phyloP scores from a whole-genome alignment of 2,113 vertebrate species.

The Colius striatus region DNA sequence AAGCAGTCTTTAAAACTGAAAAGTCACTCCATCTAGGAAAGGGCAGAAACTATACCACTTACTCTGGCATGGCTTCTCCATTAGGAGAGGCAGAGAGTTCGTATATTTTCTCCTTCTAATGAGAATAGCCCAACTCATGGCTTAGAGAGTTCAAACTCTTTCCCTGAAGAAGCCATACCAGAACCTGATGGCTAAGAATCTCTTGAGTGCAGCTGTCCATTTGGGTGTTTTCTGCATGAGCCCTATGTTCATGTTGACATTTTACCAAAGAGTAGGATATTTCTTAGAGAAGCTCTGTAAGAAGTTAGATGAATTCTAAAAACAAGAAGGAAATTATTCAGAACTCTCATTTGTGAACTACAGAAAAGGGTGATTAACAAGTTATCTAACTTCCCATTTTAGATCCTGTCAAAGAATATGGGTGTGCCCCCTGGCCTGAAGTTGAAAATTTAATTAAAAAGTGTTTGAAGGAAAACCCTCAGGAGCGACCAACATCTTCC shows the following conservation, averaged over 20 bases:
- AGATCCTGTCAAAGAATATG: conserved; percentile 95
- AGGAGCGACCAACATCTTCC: conserved; percentile 90
- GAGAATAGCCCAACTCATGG: background rate
- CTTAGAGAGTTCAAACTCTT: background rate
- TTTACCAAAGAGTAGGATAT: background rate
- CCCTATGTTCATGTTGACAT: background rate
- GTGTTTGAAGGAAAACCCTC: conserved; percentile 90
- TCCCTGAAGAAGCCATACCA: background rate
- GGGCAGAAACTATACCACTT: background rate
- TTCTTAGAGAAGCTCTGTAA: background rate
- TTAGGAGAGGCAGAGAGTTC: background rate
- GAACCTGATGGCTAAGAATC: background rate
- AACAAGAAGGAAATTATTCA: background rate
- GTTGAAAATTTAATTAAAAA: conserved; percentile 91
- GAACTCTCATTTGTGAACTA: background rate
- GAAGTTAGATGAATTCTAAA: background rate
- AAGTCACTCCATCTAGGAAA: background rate
- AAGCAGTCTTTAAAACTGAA: background rate
- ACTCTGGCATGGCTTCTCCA: background rate
- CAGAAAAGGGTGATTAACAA: background rate
- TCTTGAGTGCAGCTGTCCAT: background rate
- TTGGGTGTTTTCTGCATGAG: background rate
- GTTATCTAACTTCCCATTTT: conserved; percentile 37
- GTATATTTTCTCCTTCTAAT: background rate
- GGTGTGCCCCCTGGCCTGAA: conserved; percentile 88